Evolutionary conservation across 2,797 vertebrate genomes (phyloP), one percentile per base, ranked within the genome.

Genomic region (Myioborus melanocephalus): DNA sequence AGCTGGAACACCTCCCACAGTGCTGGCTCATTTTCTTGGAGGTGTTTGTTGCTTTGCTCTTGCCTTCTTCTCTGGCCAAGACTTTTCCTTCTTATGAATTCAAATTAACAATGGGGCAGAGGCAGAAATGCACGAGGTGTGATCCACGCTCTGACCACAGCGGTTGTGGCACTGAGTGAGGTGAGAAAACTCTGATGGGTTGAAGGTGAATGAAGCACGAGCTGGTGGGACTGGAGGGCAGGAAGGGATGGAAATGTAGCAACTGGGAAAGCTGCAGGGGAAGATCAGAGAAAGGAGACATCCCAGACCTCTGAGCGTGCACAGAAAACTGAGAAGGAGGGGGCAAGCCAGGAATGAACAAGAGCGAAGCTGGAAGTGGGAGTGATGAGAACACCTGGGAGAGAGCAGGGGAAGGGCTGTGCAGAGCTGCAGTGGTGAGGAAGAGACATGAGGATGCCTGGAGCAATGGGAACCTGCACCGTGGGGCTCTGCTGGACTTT

Each of bases 131-230:
- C n/a, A 30, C 0, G 4, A 46, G n/a, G 43, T 34, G 43, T 21
- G 70, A 57, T 57, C 60, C 22, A 2, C 5, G 2, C 46, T 50
- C 64, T 11, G 44, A 8, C 12, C 0, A 0, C 17, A 20, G 6
- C 10, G n/a, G 35, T 14, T 2, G 4, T 26, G 61, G 32, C 46
- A 7, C 46, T 8, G 59, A 28, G 49, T 8, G n/a, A 88, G 11
- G 16, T 5, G 8, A 50, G 12, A 71, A 60, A 71, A 37, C 34
- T 64, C 53, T 22, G 81, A 43, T 1, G 28, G 41, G 6, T 8
- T 18, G 20, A 56, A 60, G 19, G 16, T 14, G 39, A 56, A n/a
- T 35, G 69, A 60, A 56, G 34, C 47, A 50, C 0, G 15, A 43
- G 44, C 27, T 57, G 37, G 24, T 21, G 49, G 19, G 47, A 34